Evolutionary conservation across 1,140 invertebrate species (phyloP), one percentile per base, ranked within the genome.

Genomic region (Trinorchestia longiramus): DNA sequence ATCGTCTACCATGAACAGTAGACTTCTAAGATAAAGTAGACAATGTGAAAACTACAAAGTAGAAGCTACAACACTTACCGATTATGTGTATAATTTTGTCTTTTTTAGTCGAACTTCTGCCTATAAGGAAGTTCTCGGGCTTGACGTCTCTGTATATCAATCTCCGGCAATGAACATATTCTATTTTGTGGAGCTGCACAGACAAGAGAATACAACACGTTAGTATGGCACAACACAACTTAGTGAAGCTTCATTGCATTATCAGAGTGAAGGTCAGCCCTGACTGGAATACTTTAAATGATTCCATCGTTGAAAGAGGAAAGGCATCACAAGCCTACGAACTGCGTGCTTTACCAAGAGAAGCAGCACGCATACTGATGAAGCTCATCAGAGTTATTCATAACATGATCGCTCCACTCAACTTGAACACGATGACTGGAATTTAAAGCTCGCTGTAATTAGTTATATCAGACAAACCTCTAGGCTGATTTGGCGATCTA

Each of bases 51-150:
- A n/a, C n/a, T n/a, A n/a, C 62, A 36, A 77, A 36, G 15, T 77
- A 77, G 62, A 15, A 23, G 28, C 28, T 15, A 96, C 28, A 95
- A 28, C 47, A 97, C 97, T 98, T 97, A 98, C 98, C 98, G 98
- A 99, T 99, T 98, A 99, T 99, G 98, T 99, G 99, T 97, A 99
- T 99, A 97, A 99, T 98, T 98, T 99, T 99, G 98, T 99, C 99
- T 97, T 99, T 98, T 98, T 99, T 99, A 97, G 99, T 99, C 97
- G 99, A 99, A 98, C 98, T 99, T 98, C 99, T 98, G 97, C 99
- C 99, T 98, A 99, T 99, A 97, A 99, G 98, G 98, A 99, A 99
- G 98, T 99, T 99, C 98, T 99, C 99, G 97, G 99, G 99, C 97
- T 99, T 99, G 94, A 99, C 99, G 98, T 99, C 99, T 97, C 99